A percentile compares a stretch with the other conserved stretches of the same genome.
phyloP scores from a whole-genome alignment of 2,113 vertebrate species.

The Clarias magur region DNA sequence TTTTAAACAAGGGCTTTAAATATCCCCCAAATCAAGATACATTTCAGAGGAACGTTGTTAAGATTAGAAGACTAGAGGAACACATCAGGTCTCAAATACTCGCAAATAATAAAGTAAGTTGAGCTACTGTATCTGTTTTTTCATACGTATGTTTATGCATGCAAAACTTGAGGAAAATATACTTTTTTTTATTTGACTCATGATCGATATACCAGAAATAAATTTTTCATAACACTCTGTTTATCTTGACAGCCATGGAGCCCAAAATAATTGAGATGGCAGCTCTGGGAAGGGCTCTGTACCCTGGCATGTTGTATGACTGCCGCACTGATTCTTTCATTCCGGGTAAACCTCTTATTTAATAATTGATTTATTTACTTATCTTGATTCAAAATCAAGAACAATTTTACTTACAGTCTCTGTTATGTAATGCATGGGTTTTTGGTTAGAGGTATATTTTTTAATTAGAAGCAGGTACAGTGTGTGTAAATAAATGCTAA shows the following conservation, averaged over 20 bases:
- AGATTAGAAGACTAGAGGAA: neutral
- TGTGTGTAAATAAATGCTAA: neutral
- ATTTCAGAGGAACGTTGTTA: neutral
- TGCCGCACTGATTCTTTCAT: constrained; percentile 21
- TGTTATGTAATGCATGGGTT: neutral
- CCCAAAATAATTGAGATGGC: constrained; percentile 12
- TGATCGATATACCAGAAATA: neutral
- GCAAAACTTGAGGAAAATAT: neutral
- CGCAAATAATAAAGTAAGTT: neutral
- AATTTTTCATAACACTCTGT: neutral
- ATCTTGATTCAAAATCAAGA: neutral
- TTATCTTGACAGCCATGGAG: constrained; percentile 1
- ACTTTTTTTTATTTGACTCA: neutral
- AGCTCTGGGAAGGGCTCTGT: constrained; percentile 22
- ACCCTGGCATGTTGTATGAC: constrained; percentile 30
- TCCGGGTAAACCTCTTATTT: constrained; percentile 8
- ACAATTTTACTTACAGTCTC: neutral
- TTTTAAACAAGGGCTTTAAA: neutral
- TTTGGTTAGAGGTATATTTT: neutral
- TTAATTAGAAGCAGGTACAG: neutral
- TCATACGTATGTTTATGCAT: neutral
- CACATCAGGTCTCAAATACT: neutral
- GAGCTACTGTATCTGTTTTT: neutral
- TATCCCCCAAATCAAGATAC: neutral
- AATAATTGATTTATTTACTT: neutral